phyloP scores from a whole-genome alignment of 2,797 vertebrate genomes.

The Sebastes cheni region DNA sequence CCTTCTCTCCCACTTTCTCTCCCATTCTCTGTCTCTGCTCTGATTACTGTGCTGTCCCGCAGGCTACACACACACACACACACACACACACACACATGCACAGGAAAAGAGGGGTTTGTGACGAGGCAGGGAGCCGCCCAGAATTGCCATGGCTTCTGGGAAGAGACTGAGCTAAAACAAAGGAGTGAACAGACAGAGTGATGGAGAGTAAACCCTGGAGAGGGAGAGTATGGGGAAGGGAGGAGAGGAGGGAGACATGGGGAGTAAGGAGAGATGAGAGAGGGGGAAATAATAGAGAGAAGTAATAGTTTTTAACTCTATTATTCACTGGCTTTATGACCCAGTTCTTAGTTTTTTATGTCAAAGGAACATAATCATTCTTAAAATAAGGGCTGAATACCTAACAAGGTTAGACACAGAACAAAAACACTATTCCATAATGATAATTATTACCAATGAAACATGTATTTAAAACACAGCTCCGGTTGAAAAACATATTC shows the following conservation, averaged over 20 bases:
- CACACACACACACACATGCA: conserved; percentile 7
- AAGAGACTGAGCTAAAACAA: conserved; percentile 41
- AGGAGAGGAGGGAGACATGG: neutral
- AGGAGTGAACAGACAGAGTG: conserved; percentile 39
- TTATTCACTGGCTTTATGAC: neutral
- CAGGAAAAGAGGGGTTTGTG: conserved; percentile 9
- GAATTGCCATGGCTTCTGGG: conserved; percentile 45
- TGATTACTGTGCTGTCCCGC: conserved; percentile 48
- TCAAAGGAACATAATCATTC: neutral
- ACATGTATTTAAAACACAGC: neutral
- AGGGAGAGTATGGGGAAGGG: neutral
- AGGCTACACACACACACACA: conserved; percentile 17
- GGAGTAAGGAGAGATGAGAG: neutral
- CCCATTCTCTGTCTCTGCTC: conserved; percentile 38
- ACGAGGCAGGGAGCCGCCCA: conserved; percentile 22
- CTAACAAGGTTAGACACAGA: neutral
- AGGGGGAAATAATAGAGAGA: neutral
- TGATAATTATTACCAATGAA: neutral
- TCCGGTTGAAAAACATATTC: neutral
- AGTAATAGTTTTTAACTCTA: neutral
- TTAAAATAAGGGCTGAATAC: neutral
- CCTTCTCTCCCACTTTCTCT: conserved; percentile 21
- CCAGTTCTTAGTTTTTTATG: neutral
- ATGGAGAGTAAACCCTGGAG: conserved; percentile 37
- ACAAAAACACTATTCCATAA: neutral